A percentile compares a stretch with the other conserved stretches of the same genome.
phyloP scores from a whole-genome alignment of 2,888 invertebrate genomes.

The Agonopterix arenella region DNA sequence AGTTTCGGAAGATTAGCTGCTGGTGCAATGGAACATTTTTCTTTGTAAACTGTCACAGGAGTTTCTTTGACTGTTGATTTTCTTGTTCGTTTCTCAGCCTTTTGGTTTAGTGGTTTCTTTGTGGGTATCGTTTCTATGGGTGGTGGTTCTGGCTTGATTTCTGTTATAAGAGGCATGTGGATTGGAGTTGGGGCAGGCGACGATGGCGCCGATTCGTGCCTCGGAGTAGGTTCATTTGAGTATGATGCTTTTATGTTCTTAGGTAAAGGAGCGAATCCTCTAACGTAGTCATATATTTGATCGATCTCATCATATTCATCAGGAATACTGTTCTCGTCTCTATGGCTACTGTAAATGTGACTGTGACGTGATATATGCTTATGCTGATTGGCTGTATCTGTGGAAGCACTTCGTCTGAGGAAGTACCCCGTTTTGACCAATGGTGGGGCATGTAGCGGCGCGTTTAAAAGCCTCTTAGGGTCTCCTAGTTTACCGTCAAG shows the following conservation, averaged over 20 bases:
- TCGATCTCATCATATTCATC: conserved; percentile 97
- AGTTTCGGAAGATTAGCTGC: conserved; percentile 81
- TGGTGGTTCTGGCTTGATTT: conserved; percentile 90
- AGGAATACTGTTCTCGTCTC: conserved; percentile 81
- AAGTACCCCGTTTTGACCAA: conserved; percentile 81
- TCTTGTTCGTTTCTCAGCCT: conserved; percentile 86
- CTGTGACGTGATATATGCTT: conserved; percentile 70
- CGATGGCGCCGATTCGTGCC: conserved; percentile 75
- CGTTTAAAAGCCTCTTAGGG: conserved; percentile 62
- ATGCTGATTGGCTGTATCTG: conserved; percentile 82
- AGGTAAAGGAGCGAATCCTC: conserved; percentile 93
- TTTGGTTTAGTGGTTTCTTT: conserved; percentile 80
- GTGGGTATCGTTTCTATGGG: conserved; percentile 95
- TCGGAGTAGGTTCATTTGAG: conserved; percentile 54
- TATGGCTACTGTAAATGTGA: conserved; percentile 74
- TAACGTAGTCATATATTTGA: conserved; percentile 96
- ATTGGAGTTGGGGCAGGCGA: conserved; percentile 75
- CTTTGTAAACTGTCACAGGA: conserved; percentile 73
- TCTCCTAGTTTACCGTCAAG: conserved; percentile 89
- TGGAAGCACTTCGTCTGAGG: conserved; percentile 85
- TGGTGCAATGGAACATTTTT: conserved; percentile 75
- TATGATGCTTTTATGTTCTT: conserved; percentile 85
- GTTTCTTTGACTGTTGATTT: conserved; percentile 79
- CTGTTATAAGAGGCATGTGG: conserved; percentile 70
- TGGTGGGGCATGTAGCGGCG: conserved; percentile 58